phyloP scores from a whole-genome alignment of 2,888 invertebrate species.

The Philereme vetulata region DNA sequence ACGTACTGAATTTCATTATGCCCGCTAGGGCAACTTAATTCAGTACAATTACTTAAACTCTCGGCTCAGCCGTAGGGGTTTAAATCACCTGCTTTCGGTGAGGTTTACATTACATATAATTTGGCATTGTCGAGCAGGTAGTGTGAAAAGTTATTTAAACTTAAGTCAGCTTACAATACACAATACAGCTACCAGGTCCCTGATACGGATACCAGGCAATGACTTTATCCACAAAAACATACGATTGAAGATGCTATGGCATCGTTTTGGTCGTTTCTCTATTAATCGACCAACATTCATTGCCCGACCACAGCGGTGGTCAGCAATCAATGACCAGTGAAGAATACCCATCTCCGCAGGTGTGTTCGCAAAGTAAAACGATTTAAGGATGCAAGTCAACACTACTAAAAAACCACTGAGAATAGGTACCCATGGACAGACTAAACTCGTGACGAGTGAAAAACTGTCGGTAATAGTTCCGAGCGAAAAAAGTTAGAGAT shows the following conservation, averaged over 20 bases:
- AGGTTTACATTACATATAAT: too few species aligned
- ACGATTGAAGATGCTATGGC: slow-evolving; percentile 5
- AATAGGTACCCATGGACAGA: slow-evolving; percentile 26
- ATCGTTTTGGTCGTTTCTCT: slow-evolving; percentile 10
- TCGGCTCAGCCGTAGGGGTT: too few species aligned
- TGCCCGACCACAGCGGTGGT: slow-evolving; percentile 35
- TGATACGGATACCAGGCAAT: slow-evolving; percentile 15
- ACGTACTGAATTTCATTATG: too few species aligned
- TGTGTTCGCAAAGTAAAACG: slow-evolving; percentile 50
- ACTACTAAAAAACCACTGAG: slow-evolving; percentile 34
- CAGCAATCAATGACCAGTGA: slow-evolving; percentile 27
- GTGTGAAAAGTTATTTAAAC: too few species aligned
- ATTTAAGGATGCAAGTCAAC: slow-evolving; percentile 51
- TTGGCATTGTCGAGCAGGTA: too few species aligned
- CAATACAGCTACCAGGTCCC: slow-evolving; percentile 2
- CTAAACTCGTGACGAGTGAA: slow-evolving; percentile 47
- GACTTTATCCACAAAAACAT: slow-evolving; percentile 21
- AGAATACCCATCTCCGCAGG: slow-evolving; percentile 48
- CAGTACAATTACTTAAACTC: too few species aligned
- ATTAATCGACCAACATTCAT: slow-evolving; percentile 37
- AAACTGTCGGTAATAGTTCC: slow-evolving; percentile 58
- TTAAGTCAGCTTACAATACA: too few species aligned
- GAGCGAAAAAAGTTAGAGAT: slow-evolving; percentile 59
- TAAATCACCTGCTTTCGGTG: too few species aligned
- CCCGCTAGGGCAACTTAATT: too few species aligned